Percentiles rank a stretch among this genome's conserved stretches.
Conservation (phyloP, 2,888 invertebrate genomes). For the Drosophila putrida region DNA sequence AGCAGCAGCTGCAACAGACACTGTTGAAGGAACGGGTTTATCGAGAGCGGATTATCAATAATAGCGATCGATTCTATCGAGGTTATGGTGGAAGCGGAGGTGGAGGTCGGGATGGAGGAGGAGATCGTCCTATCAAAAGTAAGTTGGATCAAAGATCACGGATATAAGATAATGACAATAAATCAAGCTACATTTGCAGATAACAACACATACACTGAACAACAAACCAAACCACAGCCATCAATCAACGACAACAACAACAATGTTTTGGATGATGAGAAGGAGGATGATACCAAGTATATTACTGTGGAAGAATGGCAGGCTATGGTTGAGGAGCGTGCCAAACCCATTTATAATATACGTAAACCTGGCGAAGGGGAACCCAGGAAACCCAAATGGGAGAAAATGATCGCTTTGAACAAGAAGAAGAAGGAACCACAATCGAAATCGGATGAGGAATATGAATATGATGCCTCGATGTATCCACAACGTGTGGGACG, state of each 20-base stretch:
- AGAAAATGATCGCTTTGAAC: constrained; percentile 35
- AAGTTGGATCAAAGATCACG: constrained; percentile 34
- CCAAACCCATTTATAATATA: constrained; percentile 44
- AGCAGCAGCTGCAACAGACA: neutral
- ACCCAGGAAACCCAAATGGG: constrained; percentile 21
- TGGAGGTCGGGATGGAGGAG: neutral
- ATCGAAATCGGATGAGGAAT: neutral
- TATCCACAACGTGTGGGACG: constrained; percentile 44
- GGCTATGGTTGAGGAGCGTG: constrained; percentile 13
- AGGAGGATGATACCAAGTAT: constrained; percentile 23
- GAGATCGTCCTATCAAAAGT: neutral
- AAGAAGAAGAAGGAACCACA: constrained; percentile 26
- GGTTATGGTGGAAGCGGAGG: neutral
- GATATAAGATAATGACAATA: constrained; percentile 8
- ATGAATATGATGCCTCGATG: constrained; percentile 19
- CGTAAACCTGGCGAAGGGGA: constrained; percentile 51
- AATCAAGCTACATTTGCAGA: neutral
- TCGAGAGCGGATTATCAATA: constrained; percentile 21
- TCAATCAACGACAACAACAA: neutral
- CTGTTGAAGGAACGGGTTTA: constrained; percentile 10
- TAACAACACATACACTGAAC: neutral
- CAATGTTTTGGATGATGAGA: neutral
- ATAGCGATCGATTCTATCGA: constrained; percentile 9
- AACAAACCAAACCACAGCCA: neutral
- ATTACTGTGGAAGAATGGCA: constrained; percentile 51